These are phyloP conservation scores for Lepidurus apus DNA, from an alignment of 1,140 invertebrate species.

Conservation along the genomic window DNA sequence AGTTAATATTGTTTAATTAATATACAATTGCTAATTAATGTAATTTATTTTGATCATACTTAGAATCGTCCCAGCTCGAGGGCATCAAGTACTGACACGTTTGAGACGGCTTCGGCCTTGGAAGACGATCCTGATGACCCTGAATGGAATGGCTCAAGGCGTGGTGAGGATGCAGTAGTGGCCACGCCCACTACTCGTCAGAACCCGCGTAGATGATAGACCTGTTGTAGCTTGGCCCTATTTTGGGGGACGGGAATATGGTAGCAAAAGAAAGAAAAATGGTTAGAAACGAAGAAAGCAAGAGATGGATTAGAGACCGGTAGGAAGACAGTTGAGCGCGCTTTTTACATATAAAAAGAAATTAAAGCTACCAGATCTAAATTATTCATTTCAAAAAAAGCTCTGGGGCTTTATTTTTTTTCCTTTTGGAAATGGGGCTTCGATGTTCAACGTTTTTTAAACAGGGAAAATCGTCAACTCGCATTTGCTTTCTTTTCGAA, in stretches of 20 bases:
- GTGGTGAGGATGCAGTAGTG: not conserved
- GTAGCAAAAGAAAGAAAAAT: not conserved
- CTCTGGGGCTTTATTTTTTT: not conserved
- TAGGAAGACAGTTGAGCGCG: too few relatives aligned
- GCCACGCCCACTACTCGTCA: not conserved
- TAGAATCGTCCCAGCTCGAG: slow-evolving; percentile 45
- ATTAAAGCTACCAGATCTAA: not conserved
- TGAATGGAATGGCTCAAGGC: slow-evolving; percentile 54
- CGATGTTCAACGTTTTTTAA: slow-evolving; percentile 10
- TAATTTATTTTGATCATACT: slow-evolving; percentile 28
- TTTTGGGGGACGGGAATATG: not conserved
- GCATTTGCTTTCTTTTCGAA: not conserved
- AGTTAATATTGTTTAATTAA: too few relatives aligned
- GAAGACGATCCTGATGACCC: slow-evolving; percentile 74
- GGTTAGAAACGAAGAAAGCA: too few relatives aligned
- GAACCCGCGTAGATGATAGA: slow-evolving; percentile 9
- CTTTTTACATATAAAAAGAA: not conserved
- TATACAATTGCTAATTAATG: slow-evolving; percentile 2
- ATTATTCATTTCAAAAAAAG: not conserved
- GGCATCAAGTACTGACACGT: slow-evolving; percentile 57
- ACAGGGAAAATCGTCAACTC: not conserved
- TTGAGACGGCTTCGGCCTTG: slow-evolving; percentile 52
- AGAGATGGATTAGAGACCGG: too few relatives aligned
- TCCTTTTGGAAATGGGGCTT: not conserved
- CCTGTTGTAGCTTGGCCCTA: not conserved